Percentiles rank a stretch among this genome's conserved stretches.
These are phyloP conservation scores for Rhagoletis zephyria DNA, from an alignment of 1,140 invertebrate genomes.

Conservation along the genomic window DNA sequence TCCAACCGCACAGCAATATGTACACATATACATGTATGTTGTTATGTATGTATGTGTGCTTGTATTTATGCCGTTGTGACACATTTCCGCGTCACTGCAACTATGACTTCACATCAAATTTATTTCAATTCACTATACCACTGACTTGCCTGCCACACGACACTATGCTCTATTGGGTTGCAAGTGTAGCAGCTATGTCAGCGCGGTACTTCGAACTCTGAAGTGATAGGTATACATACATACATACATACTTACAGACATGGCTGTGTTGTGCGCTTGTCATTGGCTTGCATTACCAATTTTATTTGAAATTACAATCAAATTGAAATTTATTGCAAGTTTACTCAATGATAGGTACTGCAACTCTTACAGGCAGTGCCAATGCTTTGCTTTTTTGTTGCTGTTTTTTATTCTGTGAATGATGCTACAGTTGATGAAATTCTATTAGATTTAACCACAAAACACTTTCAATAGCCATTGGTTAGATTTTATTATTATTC, in stretches of 20 bases:
- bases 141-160: neutral
- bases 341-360: neutral
- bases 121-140: neutral
- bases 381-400: neutral
- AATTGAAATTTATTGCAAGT: conserved; percentile 50
- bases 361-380: neutral
- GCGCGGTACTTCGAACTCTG: neutral
- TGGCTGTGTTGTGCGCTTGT: neutral
- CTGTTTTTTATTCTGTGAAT: neutral
- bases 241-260: no score
- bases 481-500: conserved; percentile 11
- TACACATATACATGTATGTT: no score
- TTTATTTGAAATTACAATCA: conserved; percentile 48
- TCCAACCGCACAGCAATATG: neutral
- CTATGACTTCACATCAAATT: conserved; percentile 39
- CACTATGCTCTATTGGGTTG: no score
- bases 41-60: no score
- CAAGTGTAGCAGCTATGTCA: no score
- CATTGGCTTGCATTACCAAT: conserved; percentile 30
- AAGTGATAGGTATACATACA: no score
- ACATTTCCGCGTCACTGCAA: conserved; percentile 3
- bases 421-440: conserved; percentile 21
- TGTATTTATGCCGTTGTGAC: neutral
- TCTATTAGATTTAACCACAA: conserved; percentile 32
- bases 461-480: neutral